Conservation (phyloP, 1,140 invertebrate species). For the Macrobrachium nipponense region DNA sequence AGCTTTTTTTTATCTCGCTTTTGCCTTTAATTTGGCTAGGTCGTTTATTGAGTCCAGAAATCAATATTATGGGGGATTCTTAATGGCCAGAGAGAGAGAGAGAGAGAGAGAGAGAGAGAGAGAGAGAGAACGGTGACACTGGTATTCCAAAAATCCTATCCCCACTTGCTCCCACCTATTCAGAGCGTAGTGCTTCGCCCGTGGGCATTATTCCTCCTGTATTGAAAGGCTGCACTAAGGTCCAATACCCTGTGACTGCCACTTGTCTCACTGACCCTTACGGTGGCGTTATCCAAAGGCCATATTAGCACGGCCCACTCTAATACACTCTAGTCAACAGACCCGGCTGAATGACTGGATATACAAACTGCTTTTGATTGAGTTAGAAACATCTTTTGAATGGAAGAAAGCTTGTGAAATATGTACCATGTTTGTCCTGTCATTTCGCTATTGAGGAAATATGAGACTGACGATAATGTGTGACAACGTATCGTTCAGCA, state of each 20-base stretch:
- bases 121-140: slow-evolving; percentile 23
- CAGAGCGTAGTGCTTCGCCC: slow-evolving; percentile 35
- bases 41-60: too few relatives aligned
- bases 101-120: background rate
- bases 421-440: slow-evolving; percentile 53
- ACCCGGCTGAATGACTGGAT: slow-evolving; percentile 49
- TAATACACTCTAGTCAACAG: slow-evolving; percentile 35
- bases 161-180: slow-evolving; percentile 51
- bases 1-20: too few relatives aligned
- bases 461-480: slow-evolving; percentile 40
- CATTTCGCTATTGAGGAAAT: slow-evolving; percentile 53
- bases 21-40: too few relatives aligned
- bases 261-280: slow-evolving; percentile 1
- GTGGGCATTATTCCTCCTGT: slow-evolving; percentile 48
- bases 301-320: slow-evolving; percentile 18
- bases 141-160: slow-evolving; percentile 42
- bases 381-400: slow-evolving; percentile 56
- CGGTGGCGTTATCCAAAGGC: background rate
- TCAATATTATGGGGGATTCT: too few relatives aligned
- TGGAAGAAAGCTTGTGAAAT: slow-evolving; percentile 56
- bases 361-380: slow-evolving; percentile 57
- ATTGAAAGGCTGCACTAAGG: slow-evolving; percentile 49
- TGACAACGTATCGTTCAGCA: slow-evolving; percentile 44
- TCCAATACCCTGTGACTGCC: slow-evolving; percentile 33
- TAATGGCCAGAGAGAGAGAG: too few relatives aligned